Percentiles rank a stretch among this genome's conserved stretches.
Conservation (phyloP, 2,888 invertebrate genomes). For the Lordiphosa fenestrarum region DNA sequence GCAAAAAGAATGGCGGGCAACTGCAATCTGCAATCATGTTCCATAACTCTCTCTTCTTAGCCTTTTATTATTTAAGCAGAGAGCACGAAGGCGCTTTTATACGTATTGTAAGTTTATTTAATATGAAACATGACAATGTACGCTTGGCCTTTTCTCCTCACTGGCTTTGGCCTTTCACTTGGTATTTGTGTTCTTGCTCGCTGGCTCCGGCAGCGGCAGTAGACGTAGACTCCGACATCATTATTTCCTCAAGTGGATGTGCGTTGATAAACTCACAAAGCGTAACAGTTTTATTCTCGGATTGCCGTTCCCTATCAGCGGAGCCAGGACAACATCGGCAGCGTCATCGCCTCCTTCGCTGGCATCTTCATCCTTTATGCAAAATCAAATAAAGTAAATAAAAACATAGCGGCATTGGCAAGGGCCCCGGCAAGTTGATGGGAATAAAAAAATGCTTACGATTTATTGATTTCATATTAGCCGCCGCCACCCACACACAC, state of each 20-base stretch:
- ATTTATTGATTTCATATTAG: slow-evolving; percentile 72
- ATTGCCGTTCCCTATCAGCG: slow-evolving; percentile 14
- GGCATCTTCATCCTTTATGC: slow-evolving; percentile 63
- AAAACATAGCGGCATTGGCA: slow-evolving; percentile 40
- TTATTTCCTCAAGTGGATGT: slow-evolving; percentile 60
- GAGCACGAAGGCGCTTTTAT: slow-evolving; percentile 10
- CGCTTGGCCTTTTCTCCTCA: slow-evolving; percentile 26
- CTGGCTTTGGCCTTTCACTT: neutral
- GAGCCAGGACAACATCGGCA: slow-evolving; percentile 25
- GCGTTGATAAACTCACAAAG: slow-evolving; percentile 68
- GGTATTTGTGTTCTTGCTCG: slow-evolving; percentile 22
- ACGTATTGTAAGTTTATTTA: slow-evolving; percentile 36
- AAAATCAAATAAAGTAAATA: slow-evolving; percentile 61
- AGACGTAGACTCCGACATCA: slow-evolving; percentile 73
- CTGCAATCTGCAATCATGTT: neutral
- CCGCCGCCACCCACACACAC: neutral
- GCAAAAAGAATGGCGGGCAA: slow-evolving; percentile 4
- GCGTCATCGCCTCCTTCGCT: slow-evolving; percentile 24
- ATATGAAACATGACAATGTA: slow-evolving; percentile 45
- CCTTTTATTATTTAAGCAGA: slow-evolving; percentile 22
- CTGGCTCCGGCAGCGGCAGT: slow-evolving; percentile 22
- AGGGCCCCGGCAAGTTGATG: slow-evolving; percentile 35
- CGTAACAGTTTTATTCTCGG: slow-evolving; percentile 38
- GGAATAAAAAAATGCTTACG: slow-evolving; percentile 52
- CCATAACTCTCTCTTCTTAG: neutral